A percentile compares a stretch with the other conserved stretches of the same genome.
Conservation (phyloP, 2,797 vertebrate species). For the Periparus ater region DNA sequence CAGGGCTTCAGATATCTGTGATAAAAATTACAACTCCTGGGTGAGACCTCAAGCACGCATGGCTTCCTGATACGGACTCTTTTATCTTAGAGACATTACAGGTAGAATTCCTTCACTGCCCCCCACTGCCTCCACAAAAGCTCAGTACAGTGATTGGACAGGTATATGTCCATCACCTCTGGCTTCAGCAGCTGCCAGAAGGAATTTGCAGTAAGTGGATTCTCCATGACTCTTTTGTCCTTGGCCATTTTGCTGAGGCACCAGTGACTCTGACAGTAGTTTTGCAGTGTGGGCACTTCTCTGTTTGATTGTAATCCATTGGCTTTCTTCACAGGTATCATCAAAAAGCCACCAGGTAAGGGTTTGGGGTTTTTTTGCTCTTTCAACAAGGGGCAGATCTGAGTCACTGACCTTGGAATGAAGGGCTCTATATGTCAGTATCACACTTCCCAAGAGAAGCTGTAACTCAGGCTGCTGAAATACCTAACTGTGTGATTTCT, state of each 20-base stretch:
- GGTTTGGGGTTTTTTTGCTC: background rate
- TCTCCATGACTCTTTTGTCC: background rate
- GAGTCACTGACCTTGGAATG: background rate
- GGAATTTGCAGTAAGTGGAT: background rate
- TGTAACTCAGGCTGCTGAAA: background rate
- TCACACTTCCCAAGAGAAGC: background rate
- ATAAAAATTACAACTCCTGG: background rate
- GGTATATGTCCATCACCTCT: background rate
- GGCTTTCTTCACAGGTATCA: background rate
- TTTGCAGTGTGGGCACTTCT: background rate
- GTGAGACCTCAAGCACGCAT: fast-evolving
- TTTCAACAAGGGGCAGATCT: background rate
- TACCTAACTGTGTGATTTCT: background rate
- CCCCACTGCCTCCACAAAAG: fast-evolving
- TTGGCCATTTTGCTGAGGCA: background rate
- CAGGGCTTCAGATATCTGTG: background rate
- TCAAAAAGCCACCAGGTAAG: background rate
- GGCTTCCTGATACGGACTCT: background rate
- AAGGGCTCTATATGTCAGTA: background rate
- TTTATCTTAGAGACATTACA: background rate
- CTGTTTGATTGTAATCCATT: background rate
- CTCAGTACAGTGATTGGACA: background rate
- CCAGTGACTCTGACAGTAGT: background rate
- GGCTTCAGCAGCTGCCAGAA: background rate
- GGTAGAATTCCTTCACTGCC: background rate